phyloP scores from a whole-genome alignment of 2,113 vertebrate genomes.

The Pachyramphus minor region DNA sequence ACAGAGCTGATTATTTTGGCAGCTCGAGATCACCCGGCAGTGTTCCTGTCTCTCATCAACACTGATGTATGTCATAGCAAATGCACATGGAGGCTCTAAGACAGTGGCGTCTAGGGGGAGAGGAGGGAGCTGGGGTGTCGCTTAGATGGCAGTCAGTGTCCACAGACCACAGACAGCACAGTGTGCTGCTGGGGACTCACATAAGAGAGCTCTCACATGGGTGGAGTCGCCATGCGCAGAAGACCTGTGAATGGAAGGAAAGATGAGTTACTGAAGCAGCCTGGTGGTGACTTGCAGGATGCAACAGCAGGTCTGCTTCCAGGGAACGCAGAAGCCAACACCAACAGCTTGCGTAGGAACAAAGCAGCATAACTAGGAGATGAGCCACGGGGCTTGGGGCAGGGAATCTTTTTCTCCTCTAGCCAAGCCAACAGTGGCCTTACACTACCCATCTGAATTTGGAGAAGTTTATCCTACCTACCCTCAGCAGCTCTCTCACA shows the following conservation, averaged over 20 bases:
- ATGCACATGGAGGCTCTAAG: slow-evolving; percentile 66
- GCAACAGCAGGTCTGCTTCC: slow-evolving; percentile 3
- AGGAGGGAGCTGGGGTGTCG: slow-evolving; percentile 71
- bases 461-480: background rate
- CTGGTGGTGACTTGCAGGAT: background rate
- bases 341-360: background rate
- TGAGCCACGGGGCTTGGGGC: fast-evolving
- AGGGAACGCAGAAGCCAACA: background rate
- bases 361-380: background rate
- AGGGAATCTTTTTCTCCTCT: background rate
- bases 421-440: background rate
- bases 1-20: slow-evolving; percentile 79
- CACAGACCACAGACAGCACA: slow-evolving; percentile 72
- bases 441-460: background rate
- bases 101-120: slow-evolving; percentile 61
- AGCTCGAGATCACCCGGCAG: slow-evolving; percentile 77
- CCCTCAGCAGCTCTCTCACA: background rate
- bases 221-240: slow-evolving; percentile 65
- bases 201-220: slow-evolving; percentile 75
- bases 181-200: slow-evolving; percentile 76
- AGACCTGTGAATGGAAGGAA: slow-evolving; percentile 63
- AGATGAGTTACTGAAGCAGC: slow-evolving; percentile 59
- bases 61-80: slow-evolving; percentile 75
- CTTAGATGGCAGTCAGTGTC: slow-evolving; percentile 78
- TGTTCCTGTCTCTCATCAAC: slow-evolving; percentile 72